Percentiles rank a stretch among this genome's conserved stretches.
These are phyloP conservation scores for Gadus macrocephalus DNA, from an alignment of 2,113 vertebrate genomes.

Conservation along the genomic window DNA sequence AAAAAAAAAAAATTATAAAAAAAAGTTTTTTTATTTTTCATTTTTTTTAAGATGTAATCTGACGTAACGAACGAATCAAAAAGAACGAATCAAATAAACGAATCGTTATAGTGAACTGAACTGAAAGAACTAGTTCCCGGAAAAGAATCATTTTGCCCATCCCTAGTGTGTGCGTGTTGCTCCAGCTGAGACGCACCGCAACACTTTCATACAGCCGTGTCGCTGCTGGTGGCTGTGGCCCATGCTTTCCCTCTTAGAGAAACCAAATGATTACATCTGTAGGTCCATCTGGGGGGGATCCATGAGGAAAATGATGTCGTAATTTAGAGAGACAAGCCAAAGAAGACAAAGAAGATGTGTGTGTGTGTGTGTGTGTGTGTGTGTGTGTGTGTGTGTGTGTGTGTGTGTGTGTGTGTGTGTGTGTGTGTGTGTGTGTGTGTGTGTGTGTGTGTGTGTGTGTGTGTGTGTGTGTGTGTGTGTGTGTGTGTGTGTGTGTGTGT, in stretches of 20 bases:
- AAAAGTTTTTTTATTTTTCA: too few species aligned
- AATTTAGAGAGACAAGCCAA: constrained; percentile 18
- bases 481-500: not conserved
- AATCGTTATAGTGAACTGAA: too few species aligned
- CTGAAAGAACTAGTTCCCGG: too few species aligned
- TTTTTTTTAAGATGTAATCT: too few species aligned
- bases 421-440: not conserved
- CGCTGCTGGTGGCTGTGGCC: constrained; percentile 26
- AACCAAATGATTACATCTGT: constrained; percentile 25
- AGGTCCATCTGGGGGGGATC: constrained; percentile 2
- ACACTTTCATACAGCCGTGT: constrained; percentile 21
- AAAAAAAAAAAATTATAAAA: too few species aligned
- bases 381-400: not conserved
- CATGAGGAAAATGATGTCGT: constrained; percentile 49
- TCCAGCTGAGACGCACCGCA: constrained; percentile 28
- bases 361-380: not conserved
- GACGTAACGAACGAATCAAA: too few species aligned
- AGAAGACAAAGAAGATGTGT: not conserved
- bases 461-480: constrained; percentile 1
- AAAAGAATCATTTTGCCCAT: too few species aligned
- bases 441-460: not conserved
- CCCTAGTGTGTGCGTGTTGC: not conserved
- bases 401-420: not conserved
- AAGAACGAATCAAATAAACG: too few species aligned
- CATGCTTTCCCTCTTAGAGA: constrained; percentile 21